Evolutionary conservation across 2,797 vertebrate genomes (phyloP), one percentile per base, ranked within the genome.

Genomic region (Halcyon badia): DNA sequence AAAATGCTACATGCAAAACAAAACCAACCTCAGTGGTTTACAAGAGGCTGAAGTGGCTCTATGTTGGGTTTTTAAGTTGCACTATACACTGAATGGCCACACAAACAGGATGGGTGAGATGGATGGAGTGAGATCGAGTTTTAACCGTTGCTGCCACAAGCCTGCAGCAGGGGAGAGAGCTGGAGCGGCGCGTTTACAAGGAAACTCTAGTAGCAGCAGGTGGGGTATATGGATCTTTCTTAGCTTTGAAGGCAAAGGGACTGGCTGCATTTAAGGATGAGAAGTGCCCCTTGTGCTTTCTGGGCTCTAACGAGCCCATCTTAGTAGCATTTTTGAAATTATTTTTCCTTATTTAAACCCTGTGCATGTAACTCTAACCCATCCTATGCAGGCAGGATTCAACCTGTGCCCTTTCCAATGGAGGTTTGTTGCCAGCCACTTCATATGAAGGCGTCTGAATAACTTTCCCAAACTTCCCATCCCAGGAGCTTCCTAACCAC

Each of bases 21-120:
- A 68, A 92, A 89, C 48, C 65, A 75, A 42, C 42, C 46, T 64
- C 0, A 0, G 35, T 80, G 72, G 88, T 91, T 94, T 92, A 56
- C 51, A 65, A 62, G 75, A 94, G 76, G 84, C 64, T 81, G 66
- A 84, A 65, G 66, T 60, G 87, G 73, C 33, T 79, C 8, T 69
- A 70, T 26, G 77, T 4, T 92, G 80, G 54, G 56, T 83, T 95
- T 93, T 97, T 93, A 77, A 97, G 94, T 90, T 93, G 87, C 54
- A 9, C 33, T 49, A 2, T 33, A 49, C 71, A 37, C 28, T 54
- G 61, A 88, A 89, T 68, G 73, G 64, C 16, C 81, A 91, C 86
- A 72, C 94, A 93, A 64, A 91, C 3, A 31, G 89, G 58, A 20
- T 1, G 44, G 54, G 56, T 30, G 86, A 87, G 68, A 71, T 22